Evolutionary conservation across 2,888 invertebrate species (phyloP).

Genomic region (Chloromyia formosa): DNA sequence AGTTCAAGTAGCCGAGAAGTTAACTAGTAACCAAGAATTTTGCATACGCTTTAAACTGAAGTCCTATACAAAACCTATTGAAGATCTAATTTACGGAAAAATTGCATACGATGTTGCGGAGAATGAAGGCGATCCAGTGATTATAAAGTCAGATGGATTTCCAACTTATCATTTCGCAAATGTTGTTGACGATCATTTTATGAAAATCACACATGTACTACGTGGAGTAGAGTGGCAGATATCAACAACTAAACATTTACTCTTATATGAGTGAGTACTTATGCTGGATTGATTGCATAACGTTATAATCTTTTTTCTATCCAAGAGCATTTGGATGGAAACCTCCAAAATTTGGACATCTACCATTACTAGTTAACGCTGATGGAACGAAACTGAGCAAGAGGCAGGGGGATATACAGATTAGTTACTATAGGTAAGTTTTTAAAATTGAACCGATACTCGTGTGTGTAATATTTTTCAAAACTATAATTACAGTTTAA

Average conservation of each 20-base stretch:
- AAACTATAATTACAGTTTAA: no score
- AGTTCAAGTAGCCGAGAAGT: constrained; percentile 72
- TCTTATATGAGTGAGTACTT: constrained; percentile 79
- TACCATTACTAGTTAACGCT: constrained; percentile 88
- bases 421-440: constrained; percentile 71
- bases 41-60: constrained; percentile 75
- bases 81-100: constrained; percentile 86
- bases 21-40: constrained; percentile 70
- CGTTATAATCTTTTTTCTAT: no score
- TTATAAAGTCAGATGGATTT: constrained; percentile 92
- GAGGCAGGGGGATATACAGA: constrained; percentile 85
- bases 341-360: constrained; percentile 88
- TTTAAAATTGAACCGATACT: constrained; percentile 59
- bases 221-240: constrained; percentile 97
- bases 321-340: constrained; percentile 85
- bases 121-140: constrained; percentile 92
- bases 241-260: constrained; percentile 94
- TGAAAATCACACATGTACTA: constrained; percentile 93
- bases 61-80: constrained; percentile 66
- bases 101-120: constrained; percentile 77
- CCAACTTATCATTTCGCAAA: constrained; percentile 99
- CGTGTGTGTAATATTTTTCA: no score
- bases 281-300: no score
- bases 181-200: constrained; percentile 95
- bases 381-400: constrained; percentile 96